A percentile compares a stretch with the other conserved stretches of the same genome.
These are phyloP conservation scores for Notarius quadriscutis DNA, from an alignment of 2,113 vertebrate genomes.

Conservation along the genomic window DNA sequence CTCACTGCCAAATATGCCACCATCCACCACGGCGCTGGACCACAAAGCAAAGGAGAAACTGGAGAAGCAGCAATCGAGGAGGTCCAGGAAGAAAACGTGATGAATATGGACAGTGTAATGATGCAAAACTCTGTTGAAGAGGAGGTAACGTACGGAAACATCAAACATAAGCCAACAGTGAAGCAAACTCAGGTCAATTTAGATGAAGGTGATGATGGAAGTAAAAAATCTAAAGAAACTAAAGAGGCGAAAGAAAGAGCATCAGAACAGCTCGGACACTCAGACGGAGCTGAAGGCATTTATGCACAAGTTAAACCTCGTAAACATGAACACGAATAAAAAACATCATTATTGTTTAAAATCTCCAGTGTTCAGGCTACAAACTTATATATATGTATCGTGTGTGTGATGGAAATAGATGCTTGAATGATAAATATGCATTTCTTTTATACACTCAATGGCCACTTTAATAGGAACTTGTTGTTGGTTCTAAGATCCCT, in stretches of 20 bases:
- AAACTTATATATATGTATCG: neutral
- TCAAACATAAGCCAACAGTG: neutral
- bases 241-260: neutral
- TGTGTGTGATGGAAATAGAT: no score
- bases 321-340: neutral
- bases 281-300: neutral
- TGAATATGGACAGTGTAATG: neutral
- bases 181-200: neutral
- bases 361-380: neutral
- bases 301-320: neutral
- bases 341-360: neutral
- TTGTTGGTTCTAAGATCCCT: no score
- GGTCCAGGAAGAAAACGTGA: neutral
- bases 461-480: no score
- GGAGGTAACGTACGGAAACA: neutral
- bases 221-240: no score
- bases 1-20: slow-evolving; percentile 5
- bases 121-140: neutral
- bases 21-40: neutral
- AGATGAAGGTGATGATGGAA: neutral
- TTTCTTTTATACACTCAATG: neutral
- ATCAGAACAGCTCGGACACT: neutral
- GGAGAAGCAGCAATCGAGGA: neutral
- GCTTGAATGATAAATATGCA: neutral
- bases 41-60: neutral